Evolutionary conservation across 2,888 invertebrate species (phyloP).

Genomic region (Charanyca ferruginea): DNA sequence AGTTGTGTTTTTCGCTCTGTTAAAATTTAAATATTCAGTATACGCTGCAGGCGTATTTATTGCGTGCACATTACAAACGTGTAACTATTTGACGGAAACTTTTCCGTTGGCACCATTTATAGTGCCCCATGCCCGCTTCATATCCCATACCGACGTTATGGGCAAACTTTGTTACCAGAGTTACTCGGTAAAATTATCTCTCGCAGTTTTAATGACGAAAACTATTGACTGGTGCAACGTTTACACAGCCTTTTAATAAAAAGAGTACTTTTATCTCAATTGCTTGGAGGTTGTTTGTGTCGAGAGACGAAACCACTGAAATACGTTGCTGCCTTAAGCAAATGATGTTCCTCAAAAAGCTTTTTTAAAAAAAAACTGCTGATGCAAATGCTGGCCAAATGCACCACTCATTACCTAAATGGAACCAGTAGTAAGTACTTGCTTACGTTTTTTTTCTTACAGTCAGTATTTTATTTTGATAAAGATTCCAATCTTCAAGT

Average conservation of each 20-base stretch:
- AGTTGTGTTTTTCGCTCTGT: slow-evolving; percentile 67
- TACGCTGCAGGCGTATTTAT: slow-evolving; percentile 71
- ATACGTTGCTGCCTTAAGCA: neutral
- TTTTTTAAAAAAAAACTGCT: neutral
- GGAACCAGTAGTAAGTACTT: neutral
- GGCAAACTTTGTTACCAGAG: slow-evolving; percentile 32
- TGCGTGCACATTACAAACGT: slow-evolving; percentile 62
- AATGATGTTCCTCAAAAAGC: slow-evolving; percentile 4
- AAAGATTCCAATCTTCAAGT: slow-evolving; percentile 20
- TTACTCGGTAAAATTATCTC: slow-evolving; percentile 27
- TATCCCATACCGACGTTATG: slow-evolving; percentile 32
- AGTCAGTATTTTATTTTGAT: slow-evolving; percentile 13
- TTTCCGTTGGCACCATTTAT: slow-evolving; percentile 60
- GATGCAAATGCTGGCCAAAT: slow-evolving; percentile 1
- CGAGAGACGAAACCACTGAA: slow-evolving; percentile 8
- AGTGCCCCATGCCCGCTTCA: slow-evolving; percentile 12
- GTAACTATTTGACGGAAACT: slow-evolving; percentile 75
- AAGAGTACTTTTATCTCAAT: neutral
- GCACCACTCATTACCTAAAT: slow-evolving; percentile 22
- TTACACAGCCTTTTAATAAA: slow-evolving; percentile 4
- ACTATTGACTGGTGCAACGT: slow-evolving; percentile 9
- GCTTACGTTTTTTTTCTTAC: slow-evolving; percentile 11
- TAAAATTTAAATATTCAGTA: slow-evolving; percentile 78
- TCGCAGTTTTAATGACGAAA: slow-evolving; percentile 22
- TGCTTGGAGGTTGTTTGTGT: neutral